A percentile compares a stretch with the other conserved stretches of the same genome.
These are phyloP conservation scores for Pollimyrus isidori DNA, from an alignment of 2,113 vertebrate genomes.

Conservation along the genomic window DNA sequence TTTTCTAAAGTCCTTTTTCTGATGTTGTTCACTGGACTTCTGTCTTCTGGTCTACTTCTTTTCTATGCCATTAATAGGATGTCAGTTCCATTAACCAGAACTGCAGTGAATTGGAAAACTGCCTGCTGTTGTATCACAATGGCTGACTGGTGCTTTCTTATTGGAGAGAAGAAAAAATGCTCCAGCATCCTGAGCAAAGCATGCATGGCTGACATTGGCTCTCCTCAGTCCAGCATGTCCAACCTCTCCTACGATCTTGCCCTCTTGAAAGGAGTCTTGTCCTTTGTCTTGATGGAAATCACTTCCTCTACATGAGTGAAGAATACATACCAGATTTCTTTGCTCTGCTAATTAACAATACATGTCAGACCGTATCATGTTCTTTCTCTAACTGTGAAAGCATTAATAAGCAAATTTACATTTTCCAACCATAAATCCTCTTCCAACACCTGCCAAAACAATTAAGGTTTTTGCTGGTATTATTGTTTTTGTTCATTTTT, in stretches of 20 bases:
- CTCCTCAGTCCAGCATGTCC: not conserved
- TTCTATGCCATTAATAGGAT: not conserved
- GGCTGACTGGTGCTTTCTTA: not conserved
- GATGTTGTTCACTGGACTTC: not conserved
- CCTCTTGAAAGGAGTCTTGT: not conserved
- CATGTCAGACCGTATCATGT: not conserved
- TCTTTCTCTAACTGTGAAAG: not conserved
- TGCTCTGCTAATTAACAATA: not conserved
- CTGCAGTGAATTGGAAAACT: not conserved
- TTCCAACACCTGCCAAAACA: not conserved
- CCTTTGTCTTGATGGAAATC: not conserved
- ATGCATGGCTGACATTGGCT: not conserved
- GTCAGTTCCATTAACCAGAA: not conserved
- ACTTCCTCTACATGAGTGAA: not conserved
- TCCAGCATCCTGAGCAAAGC: not conserved
- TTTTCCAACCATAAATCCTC: not conserved
- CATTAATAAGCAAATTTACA: not conserved
- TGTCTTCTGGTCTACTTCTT: not conserved
- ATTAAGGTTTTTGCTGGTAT: not conserved
- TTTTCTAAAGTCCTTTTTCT: not conserved
- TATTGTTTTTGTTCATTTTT: not conserved
- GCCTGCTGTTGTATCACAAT: not conserved
- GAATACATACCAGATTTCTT: not conserved
- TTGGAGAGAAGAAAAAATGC: not conserved
- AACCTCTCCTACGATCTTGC: not conserved